Evolutionary conservation across 2,797 vertebrate genomes (phyloP).

Genomic region (Pseudocheirus occidentalis): DNA sequence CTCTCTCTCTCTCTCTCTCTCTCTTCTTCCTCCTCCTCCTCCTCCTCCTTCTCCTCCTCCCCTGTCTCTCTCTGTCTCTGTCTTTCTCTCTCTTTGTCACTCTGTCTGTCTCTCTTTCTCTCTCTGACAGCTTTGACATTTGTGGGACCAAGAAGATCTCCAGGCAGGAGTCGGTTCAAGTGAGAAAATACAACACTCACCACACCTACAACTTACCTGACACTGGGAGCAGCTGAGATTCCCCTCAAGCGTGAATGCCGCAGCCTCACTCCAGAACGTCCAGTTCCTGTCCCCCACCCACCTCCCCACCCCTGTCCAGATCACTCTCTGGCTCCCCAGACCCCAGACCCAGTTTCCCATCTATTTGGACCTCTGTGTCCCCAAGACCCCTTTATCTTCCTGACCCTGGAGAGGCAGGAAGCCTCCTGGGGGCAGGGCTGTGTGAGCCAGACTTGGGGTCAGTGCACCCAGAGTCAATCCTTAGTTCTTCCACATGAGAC

Average conservation of each 20-base stretch:
- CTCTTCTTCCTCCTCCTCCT: too few relatives aligned
- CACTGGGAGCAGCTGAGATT: neutral
- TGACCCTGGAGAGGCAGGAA: neutral
- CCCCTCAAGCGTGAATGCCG: neutral
- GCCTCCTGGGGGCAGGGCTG: neutral
- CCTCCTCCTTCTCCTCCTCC: too few relatives aligned
- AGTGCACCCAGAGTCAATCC: neutral
- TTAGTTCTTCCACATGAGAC: neutral
- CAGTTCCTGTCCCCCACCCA: neutral
- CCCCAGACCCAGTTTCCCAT: neutral
- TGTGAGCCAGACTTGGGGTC: neutral
- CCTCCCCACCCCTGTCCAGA: neutral
- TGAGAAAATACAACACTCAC: slow-evolving; percentile 58
- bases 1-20: too few relatives aligned
- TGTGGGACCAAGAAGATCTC: neutral
- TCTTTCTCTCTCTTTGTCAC: too few relatives aligned
- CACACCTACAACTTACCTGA: neutral
- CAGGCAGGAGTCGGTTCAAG: fast-evolving
- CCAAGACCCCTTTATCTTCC: neutral
- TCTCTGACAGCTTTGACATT: slow-evolving; percentile 22
- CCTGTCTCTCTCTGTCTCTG: too few relatives aligned
- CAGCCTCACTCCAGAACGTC: neutral
- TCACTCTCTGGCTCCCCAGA: neutral
- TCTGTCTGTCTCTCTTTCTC: too few relatives aligned
- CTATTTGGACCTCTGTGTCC: neutral